These are phyloP conservation scores for Drosophila seclusa DNA, from an alignment of 2,888 invertebrate genomes.

Conservation along the genomic window DNA sequence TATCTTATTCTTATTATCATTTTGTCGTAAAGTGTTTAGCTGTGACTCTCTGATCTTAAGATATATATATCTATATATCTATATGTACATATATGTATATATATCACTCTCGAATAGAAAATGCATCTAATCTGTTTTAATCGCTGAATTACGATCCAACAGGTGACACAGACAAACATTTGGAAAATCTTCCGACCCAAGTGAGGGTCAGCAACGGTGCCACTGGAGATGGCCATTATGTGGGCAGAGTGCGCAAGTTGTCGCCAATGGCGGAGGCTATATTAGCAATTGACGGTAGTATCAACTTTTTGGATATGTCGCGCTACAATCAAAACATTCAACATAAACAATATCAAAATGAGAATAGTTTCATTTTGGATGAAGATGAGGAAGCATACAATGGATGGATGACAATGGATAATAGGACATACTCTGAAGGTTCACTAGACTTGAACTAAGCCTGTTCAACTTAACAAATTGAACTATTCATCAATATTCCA, in stretches of 20 bases:
- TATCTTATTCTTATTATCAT: background rate
- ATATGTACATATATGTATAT: too few relatives aligned
- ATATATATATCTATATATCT: background rate
- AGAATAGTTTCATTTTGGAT: background rate
- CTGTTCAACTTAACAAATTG: background rate
- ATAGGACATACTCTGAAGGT: background rate
- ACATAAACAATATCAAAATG: background rate
- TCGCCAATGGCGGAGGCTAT: background rate
- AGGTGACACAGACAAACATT: slow-evolving; percentile 30
- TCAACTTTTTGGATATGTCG: slow-evolving; percentile 23
- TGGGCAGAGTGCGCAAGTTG: slow-evolving; percentile 6
- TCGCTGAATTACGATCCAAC: background rate
- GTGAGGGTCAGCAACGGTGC: slow-evolving; percentile 41
- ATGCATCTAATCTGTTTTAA: background rate
- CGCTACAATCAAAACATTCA: background rate
- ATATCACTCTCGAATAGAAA: background rate
- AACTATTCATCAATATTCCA: too few relatives aligned
- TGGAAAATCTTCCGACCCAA: background rate
- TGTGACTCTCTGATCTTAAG: background rate
- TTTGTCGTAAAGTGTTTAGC: background rate
- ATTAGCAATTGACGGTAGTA: too few relatives aligned
- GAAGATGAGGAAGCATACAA: background rate
- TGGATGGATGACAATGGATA: background rate
- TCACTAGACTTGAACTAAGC: background rate
- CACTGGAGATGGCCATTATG: slow-evolving; percentile 52